Conservation (phyloP, 2,797 vertebrate genomes). For the Bovichtus variegatus region DNA sequence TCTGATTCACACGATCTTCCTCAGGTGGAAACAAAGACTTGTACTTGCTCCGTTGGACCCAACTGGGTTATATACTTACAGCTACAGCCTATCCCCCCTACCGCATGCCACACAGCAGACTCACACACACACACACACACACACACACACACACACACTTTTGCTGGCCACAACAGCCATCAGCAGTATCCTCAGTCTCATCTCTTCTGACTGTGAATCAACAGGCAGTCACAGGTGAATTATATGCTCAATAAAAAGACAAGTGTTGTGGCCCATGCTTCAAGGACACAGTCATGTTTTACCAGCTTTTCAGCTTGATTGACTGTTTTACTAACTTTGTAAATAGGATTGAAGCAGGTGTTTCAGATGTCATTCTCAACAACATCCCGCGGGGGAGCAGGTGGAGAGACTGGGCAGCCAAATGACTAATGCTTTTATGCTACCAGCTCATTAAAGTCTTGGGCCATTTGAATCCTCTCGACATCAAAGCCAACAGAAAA, state of each 20-base stretch:
- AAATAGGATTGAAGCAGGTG: constrained; percentile 77
- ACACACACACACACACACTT: constrained; percentile 20
- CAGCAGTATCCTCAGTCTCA: constrained; percentile 44
- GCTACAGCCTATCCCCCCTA: constrained; percentile 37
- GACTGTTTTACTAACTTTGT: constrained; percentile 78
- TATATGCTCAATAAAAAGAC: constrained; percentile 75
- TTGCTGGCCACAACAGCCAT: constrained; percentile 25
- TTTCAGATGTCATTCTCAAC: constrained; percentile 63
- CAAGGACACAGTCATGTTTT: constrained; percentile 74
- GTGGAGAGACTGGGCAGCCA: constrained; percentile 56
- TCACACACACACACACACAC: constrained; percentile 17
- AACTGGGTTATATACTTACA: constrained; percentile 75
- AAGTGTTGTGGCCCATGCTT: constrained; percentile 49
- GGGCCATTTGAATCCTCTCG: constrained; percentile 49
- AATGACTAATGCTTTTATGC: constrained; percentile 65
- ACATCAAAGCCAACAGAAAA: constrained; percentile 29
- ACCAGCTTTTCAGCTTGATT: constrained; percentile 70
- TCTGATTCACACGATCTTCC: constrained; percentile 51
- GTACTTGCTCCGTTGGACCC: constrained; percentile 42
- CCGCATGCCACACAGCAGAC: constrained; percentile 15
- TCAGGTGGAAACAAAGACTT: constrained; percentile 59
- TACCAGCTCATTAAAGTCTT: constrained; percentile 61
- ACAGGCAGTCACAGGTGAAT: constrained; percentile 74
- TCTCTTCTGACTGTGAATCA: constrained; percentile 65
- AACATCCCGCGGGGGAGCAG: constrained; percentile 67